Conservation (phyloP, 1,140 invertebrate species). For the Eueides isabella region DNA sequence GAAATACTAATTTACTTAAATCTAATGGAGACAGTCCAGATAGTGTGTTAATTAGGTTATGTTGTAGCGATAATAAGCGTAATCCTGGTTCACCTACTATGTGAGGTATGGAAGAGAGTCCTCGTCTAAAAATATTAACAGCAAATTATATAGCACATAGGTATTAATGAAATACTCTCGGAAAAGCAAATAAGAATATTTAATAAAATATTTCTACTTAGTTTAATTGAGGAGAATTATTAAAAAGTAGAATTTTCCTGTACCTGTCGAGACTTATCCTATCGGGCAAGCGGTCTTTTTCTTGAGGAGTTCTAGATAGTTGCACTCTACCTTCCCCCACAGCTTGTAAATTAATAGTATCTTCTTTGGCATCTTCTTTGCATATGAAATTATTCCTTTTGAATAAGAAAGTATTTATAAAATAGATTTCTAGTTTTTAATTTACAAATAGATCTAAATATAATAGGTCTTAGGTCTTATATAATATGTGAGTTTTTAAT, state of each 20-base stretch:
- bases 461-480: neutral
- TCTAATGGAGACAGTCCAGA: conserved; percentile 75
- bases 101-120: conserved; percentile 89
- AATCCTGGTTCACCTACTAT: conserved; percentile 91
- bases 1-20: conserved; percentile 91
- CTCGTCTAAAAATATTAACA: conserved; percentile 80
- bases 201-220: neutral
- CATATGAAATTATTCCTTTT: conserved; percentile 57
- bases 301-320: conserved; percentile 85
- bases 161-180: neutral
- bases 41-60: conserved; percentile 93
- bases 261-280: conserved; percentile 88
- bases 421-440: neutral
- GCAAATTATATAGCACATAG: neutral
- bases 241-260: neutral
- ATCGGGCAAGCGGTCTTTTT: conserved; percentile 89
- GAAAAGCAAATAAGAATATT: neutral
- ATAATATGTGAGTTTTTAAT: conserved; percentile 6
- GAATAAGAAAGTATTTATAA: conserved; percentile 13
- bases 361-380: conserved; percentile 68
- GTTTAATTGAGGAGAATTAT: neutral
- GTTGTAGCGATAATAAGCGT: conserved; percentile 93
- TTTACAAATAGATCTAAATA: too few relatives aligned
- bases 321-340: conserved; percentile 84
- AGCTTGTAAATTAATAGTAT: conserved; percentile 66